Percentiles rank a stretch among this genome's conserved stretches.
Conservation (phyloP, 2,888 invertebrate species). For the Digitonthophagus gazella region DNA sequence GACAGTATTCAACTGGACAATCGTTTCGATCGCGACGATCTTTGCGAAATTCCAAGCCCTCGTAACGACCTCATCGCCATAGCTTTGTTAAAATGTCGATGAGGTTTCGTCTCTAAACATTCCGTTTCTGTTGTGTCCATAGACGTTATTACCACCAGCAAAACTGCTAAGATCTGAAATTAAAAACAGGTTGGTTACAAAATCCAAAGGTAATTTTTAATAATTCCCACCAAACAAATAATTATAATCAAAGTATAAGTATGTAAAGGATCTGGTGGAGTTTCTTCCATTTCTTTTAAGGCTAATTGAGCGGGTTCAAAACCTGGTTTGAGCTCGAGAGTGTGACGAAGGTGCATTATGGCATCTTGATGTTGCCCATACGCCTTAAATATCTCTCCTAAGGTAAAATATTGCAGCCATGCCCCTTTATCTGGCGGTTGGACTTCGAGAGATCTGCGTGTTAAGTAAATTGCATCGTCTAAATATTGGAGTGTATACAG, state of each 20-base stretch:
- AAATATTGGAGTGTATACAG: constrained; percentile 83
- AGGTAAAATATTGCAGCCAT: constrained; percentile 89
- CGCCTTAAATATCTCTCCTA: constrained; percentile 89
- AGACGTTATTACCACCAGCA: constrained; percentile 78
- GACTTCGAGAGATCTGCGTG: constrained; percentile 78
- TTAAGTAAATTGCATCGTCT: constrained; percentile 86
- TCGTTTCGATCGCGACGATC: constrained; percentile 40
- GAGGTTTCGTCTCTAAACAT: constrained; percentile 58
- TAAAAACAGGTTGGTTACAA: constrained; percentile 19
- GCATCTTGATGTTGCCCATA: constrained; percentile 90
- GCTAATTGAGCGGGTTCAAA: constrained; percentile 79
- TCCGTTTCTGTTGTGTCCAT: constrained; percentile 58
- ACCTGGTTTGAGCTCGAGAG: constrained; percentile 80
- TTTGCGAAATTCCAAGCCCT: constrained; percentile 50
- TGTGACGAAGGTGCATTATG: constrained; percentile 76
- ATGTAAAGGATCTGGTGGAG: constrained; percentile 78
- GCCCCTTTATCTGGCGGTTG: constrained; percentile 82
- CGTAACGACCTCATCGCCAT: constrained; percentile 85
- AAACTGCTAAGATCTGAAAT: constrained; percentile 74
- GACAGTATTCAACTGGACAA: constrained; percentile 21
- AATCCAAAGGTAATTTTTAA: not conserved
- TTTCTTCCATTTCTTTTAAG: constrained; percentile 77
- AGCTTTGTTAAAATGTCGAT: constrained; percentile 83
- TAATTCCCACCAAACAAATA: constrained; percentile 69
- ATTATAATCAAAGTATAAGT: constrained; percentile 85